Evolutionary conservation across 2,888 invertebrate genomes (phyloP).

Genomic region (Drosophila phalerata): DNA sequence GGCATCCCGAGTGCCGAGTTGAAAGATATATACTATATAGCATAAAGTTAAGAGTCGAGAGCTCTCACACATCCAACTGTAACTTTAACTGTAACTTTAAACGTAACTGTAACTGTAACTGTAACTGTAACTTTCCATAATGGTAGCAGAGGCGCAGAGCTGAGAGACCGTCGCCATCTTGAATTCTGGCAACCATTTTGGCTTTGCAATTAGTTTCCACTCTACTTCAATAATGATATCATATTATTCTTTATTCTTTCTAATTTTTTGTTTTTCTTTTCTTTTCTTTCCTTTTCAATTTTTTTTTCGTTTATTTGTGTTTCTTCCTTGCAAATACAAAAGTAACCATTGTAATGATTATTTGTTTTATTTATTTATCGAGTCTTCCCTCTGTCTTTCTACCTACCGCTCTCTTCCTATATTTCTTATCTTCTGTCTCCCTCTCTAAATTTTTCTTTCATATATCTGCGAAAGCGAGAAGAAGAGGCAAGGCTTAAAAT

Average conservation of each 20-base stretch:
- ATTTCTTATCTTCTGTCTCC: slow-evolving; percentile 4
- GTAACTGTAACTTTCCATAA: slow-evolving; percentile 18
- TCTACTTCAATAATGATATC: slow-evolving; percentile 31
- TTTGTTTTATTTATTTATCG: slow-evolving; percentile 24
- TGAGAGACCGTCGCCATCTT: slow-evolving; percentile 40
- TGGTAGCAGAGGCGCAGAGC: slow-evolving; percentile 40
- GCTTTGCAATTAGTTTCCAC: slow-evolving; percentile 49
- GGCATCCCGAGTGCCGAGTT: slow-evolving; percentile 37
- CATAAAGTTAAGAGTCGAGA: slow-evolving; percentile 36
- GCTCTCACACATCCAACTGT: slow-evolving; percentile 15
- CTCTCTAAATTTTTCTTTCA: slow-evolving; percentile 4
- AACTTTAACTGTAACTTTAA: slow-evolving; percentile 17
- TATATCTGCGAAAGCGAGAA: slow-evolving; percentile 29
- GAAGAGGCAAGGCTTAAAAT: slow-evolving; percentile 38
- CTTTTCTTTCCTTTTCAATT: slow-evolving; percentile 3
- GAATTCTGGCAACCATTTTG: slow-evolving; percentile 34
- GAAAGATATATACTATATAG: slow-evolving; percentile 7
- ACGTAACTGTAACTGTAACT: slow-evolving; percentile 16
- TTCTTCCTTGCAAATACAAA: slow-evolving; percentile 27
- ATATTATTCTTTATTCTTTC: slow-evolving; percentile 18
- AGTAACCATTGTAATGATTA: slow-evolving; percentile 36
- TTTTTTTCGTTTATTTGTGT: slow-evolving; percentile 25
- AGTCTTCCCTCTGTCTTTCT: slow-evolving; percentile 10
- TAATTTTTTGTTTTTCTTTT: slow-evolving; percentile 15
- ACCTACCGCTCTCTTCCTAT: slow-evolving; percentile 7